Conservation (phyloP, 1,140 invertebrate genomes). For the Drosophila yakuba region DNA sequence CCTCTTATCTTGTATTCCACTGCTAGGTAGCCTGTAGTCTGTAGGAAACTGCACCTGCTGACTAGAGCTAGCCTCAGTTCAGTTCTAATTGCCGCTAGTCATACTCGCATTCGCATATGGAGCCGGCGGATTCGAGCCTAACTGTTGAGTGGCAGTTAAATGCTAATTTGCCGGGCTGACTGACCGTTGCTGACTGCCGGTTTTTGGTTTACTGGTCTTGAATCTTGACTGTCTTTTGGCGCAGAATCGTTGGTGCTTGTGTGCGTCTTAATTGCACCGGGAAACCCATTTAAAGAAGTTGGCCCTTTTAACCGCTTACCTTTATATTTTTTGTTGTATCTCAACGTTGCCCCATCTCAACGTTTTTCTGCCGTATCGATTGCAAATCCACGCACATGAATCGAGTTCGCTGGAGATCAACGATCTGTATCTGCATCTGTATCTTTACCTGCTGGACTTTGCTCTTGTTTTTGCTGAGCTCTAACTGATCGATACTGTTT, state of each 20-base stretch:
- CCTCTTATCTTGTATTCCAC: too few relatives aligned
- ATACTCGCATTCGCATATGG: conserved; percentile 20
- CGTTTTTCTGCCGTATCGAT: conserved; percentile 28
- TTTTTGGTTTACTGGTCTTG: conserved; percentile 28
- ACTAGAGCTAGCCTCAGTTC: conserved; percentile 3
- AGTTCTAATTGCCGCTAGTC: conserved; percentile 51
- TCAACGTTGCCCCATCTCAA: neutral
- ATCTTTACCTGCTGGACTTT: conserved; percentile 11
- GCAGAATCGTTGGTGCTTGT: conserved; percentile 20
- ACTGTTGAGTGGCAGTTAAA: conserved; percentile 71
- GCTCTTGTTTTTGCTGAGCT: neutral
- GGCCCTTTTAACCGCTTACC: conserved; percentile 25
- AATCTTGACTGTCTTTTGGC: conserved; percentile 52
- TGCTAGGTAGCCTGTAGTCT: conserved; percentile 4
- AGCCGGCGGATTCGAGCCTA: conserved; percentile 19
- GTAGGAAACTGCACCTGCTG: neutral
- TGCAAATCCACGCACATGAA: conserved; percentile 38
- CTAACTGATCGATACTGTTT: neutral
- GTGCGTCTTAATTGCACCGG: conserved; percentile 66
- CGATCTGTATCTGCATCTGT: conserved; percentile 36
- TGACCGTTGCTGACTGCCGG: conserved; percentile 34
- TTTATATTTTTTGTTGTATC: neutral
- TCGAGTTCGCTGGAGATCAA: conserved; percentile 43
- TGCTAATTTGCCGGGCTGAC: conserved; percentile 64
- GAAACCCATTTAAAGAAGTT: conserved; percentile 33